phyloP scores from a whole-genome alignment of 2,113 vertebrate species.

The Boleophthalmus pectinirostris region DNA sequence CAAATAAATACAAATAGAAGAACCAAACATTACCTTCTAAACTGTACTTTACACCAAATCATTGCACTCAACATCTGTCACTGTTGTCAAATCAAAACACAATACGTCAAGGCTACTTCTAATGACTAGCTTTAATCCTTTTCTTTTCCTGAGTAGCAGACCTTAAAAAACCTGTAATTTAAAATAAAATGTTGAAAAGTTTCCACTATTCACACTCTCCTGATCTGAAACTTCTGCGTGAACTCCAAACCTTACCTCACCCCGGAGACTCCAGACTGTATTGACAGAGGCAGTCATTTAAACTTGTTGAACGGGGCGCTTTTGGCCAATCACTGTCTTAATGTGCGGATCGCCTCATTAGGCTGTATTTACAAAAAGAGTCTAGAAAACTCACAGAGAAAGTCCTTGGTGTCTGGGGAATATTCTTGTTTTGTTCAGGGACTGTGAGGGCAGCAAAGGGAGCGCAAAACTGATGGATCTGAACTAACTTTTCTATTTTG shows the following conservation, averaged over 20 bases:
- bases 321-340: not conserved
- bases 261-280: slow-evolving; percentile 5
- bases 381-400: not conserved
- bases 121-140: not conserved
- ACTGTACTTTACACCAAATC: not conserved
- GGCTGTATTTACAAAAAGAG: not conserved
- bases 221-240: not conserved
- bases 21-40: not conserved
- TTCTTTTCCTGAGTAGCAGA: not conserved
- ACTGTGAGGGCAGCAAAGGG: not conserved
- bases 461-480: not conserved
- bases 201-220: not conserved
- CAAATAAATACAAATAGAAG: not conserved
- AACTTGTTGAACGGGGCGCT: not conserved
- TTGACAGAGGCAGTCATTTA: not conserved
- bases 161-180: not conserved
- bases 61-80: too few species aligned
- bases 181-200: not conserved
- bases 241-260: not conserved
- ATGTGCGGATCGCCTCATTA: not conserved
- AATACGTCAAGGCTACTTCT: not conserved
- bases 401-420: not conserved
- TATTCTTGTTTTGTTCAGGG: not conserved
- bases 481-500: not conserved
- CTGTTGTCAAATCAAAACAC: too few species aligned